Conservation (phyloP, 2,888 invertebrate genomes). For the Leptinotarsa peninsularis region DNA sequence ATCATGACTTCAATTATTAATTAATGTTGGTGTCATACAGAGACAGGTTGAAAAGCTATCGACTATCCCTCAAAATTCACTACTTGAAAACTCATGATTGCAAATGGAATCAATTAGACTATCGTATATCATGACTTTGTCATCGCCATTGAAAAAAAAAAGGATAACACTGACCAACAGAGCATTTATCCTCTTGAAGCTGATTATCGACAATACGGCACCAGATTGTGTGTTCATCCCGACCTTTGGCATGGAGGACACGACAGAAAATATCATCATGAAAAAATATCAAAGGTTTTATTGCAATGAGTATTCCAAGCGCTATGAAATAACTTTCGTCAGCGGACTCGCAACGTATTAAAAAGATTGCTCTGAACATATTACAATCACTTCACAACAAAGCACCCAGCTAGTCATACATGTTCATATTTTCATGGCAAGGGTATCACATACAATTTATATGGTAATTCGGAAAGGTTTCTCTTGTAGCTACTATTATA, state of each 20-base stretch:
- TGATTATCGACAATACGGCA: background rate
- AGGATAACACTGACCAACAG: too few species aligned
- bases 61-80: too few species aligned
- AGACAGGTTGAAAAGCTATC: too few species aligned
- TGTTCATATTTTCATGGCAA: slow-evolving; percentile 55
- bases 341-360: slow-evolving; percentile 32
- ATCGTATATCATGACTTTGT: too few species aligned
- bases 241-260: background rate
- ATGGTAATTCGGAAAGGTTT: slow-evolving; percentile 57
- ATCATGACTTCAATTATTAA: too few species aligned
- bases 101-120: too few species aligned
- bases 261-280: background rate
- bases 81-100: too few species aligned
- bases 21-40: too few species aligned
- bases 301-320: background rate
- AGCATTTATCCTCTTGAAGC: too few species aligned
- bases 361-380: slow-evolving; percentile 41
- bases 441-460: slow-evolving; percentile 58
- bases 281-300: background rate
- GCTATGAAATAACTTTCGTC: slow-evolving; percentile 3
- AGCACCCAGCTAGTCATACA: slow-evolving; percentile 49
- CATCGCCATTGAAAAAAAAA: too few species aligned
- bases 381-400: slow-evolving; percentile 49
- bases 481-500: slow-evolving; percentile 45
- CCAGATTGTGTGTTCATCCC: background rate